A percentile compares a stretch with the other conserved stretches of the same genome.
Conservation (phyloP, 2,113 vertebrate genomes). For the Oryzias curvinotus region DNA sequence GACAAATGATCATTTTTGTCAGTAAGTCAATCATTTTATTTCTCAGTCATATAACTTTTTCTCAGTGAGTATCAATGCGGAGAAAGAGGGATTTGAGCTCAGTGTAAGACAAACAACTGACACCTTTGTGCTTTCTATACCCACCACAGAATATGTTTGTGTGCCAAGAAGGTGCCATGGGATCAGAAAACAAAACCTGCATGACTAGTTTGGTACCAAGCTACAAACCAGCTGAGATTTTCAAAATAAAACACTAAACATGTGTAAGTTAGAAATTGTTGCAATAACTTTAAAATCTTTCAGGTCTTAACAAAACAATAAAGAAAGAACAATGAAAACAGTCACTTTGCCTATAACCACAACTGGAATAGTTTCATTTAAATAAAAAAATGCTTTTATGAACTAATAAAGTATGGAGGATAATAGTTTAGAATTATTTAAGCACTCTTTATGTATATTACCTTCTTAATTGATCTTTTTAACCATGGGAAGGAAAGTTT, state of each 20-base stretch:
- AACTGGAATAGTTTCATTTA: no score
- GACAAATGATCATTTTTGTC: background rate
- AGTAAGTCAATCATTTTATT: background rate
- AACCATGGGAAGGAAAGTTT: constrained; percentile 49
- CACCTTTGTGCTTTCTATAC: constrained; percentile 10
- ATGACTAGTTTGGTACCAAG: constrained; percentile 5
- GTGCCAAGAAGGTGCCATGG: constrained; percentile 4
- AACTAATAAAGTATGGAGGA: no score
- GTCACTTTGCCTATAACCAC: no score
- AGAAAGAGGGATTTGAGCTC: background rate
- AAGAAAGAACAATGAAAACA: no score
- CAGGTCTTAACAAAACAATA: no score
- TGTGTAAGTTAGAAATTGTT: no score
- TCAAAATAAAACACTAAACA: constrained; percentile 28
- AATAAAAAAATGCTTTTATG: background rate
- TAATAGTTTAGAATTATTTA: constrained; percentile 9
- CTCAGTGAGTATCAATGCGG: background rate
- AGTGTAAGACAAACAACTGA: background rate
- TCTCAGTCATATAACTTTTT: background rate
- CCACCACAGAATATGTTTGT: constrained; percentile 1
- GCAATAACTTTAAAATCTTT: no score
- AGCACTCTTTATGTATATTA: constrained; percentile 40
- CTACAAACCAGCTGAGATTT: constrained; percentile 2
- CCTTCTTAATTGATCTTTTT: constrained; percentile 53
- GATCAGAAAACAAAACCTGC: constrained; percentile 11